phyloP scores from a whole-genome alignment of 2,797 vertebrate genomes.

The Gymnopithys bicolor region DNA sequence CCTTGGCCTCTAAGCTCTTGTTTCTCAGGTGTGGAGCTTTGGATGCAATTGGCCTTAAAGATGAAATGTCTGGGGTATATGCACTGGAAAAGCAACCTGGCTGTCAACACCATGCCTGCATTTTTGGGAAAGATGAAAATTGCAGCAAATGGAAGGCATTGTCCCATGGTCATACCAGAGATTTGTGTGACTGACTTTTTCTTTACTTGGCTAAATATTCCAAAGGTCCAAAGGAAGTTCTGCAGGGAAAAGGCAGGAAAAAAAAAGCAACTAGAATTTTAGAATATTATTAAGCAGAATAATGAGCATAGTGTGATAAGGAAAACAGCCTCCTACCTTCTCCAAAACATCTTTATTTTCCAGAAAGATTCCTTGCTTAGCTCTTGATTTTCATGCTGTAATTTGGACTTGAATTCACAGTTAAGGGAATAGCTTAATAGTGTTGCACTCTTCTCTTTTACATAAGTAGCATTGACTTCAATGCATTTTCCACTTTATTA shows the following conservation, averaged over 20 bases:
- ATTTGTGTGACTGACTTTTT: neutral
- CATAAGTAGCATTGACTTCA: neutral
- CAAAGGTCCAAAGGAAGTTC: neutral
- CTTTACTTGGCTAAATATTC: neutral
- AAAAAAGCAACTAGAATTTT: neutral
- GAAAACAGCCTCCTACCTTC: neutral
- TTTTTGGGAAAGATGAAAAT: neutral
- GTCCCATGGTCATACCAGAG: neutral
- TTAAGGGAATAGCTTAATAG: neutral
- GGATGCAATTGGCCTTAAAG: neutral
- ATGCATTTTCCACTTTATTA: neutral
- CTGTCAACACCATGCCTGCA: neutral
- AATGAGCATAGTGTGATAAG: rapidly evolving
- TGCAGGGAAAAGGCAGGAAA: neutral
- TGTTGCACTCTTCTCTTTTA: neutral
- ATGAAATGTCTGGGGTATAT: neutral
- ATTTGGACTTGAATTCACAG: neutral
- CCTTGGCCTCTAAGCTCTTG: neutral
- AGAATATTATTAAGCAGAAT: neutral
- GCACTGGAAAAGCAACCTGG: neutral
- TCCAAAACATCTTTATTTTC: neutral
- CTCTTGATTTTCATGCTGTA: neutral
- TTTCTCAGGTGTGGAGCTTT: neutral
- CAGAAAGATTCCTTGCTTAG: neutral
- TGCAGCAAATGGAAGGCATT: rapidly evolving